A percentile compares a stretch with the other conserved stretches of the same genome.
Conservation (phyloP, 1,140 invertebrate genomes). For the Calosoma granatense region DNA sequence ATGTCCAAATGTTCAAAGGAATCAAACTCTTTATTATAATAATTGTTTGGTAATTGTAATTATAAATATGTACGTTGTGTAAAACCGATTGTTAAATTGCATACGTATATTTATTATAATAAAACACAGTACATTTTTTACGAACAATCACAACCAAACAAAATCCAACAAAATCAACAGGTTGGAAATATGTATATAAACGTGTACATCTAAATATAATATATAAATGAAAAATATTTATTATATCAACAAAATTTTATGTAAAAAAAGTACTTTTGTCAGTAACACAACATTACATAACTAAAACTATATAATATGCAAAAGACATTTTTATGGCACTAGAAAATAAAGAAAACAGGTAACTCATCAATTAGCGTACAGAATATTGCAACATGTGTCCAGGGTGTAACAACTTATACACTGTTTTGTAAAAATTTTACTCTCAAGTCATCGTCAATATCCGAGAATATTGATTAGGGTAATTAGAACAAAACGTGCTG, state of each 20-base stretch:
- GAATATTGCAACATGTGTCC: slow-evolving; percentile 4
- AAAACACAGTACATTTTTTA: slow-evolving; percentile 4
- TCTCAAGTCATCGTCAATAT: not conserved
- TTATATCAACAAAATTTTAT: not conserved
- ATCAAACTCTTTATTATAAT: no score
- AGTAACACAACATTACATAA: no score
- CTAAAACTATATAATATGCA: not conserved
- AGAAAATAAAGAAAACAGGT: not conserved
- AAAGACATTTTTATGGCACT: not conserved
- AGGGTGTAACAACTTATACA: not conserved
- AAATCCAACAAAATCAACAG: not conserved
- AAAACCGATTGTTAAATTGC: not conserved
- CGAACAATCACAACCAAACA: slow-evolving; percentile 7
- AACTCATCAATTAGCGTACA: not conserved
- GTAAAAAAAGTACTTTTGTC: not conserved
- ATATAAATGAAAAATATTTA: not conserved
- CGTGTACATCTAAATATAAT: not conserved
- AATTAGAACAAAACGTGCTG: not conserved
- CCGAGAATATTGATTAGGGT: not conserved
- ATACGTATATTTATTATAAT: slow-evolving; percentile 9
- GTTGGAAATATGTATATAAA: not conserved
- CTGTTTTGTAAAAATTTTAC: not conserved
- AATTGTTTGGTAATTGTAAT: no score
- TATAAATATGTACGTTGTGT: no score
- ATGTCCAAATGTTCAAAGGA: no score